Evolutionary conservation across 2,888 invertebrate genomes (phyloP).

Genomic region (Caenorhabditis angaria): DNA sequence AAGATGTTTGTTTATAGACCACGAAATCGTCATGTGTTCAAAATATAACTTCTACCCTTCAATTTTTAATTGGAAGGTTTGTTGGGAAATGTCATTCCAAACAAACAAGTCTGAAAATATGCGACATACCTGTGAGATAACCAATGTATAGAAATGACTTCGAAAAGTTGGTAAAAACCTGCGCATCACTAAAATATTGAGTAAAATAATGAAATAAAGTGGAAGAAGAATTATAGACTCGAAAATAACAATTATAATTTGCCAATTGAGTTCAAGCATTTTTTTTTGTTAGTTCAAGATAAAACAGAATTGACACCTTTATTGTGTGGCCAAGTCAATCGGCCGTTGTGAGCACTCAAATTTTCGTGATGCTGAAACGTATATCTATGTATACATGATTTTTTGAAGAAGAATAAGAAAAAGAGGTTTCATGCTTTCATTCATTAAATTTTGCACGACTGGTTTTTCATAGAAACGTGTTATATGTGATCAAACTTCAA

Average conservation of each 20-base stretch:
- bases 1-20: too few relatives aligned
- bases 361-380: not conserved
- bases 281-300: not conserved
- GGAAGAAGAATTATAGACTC: conserved; percentile 1
- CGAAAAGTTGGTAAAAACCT: not conserved
- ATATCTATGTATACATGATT: not conserved
- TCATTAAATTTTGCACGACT: too few relatives aligned
- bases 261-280: conserved; percentile 1
- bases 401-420: too few relatives aligned
- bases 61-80: not conserved
- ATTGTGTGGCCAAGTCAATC: not conserved
- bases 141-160: conserved; percentile 1
- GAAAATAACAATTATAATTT: not conserved
- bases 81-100: too few relatives aligned
- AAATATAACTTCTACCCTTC: too few relatives aligned
- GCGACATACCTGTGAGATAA: conserved; percentile 7
- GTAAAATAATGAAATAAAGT: not conserved
- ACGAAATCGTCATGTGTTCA: too few relatives aligned
- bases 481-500: too few relatives aligned
- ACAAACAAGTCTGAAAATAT: too few relatives aligned
- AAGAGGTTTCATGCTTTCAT: too few relatives aligned
- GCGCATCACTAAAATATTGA: not conserved
- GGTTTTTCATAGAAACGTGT: too few relatives aligned
- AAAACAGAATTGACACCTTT: too few relatives aligned
- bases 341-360: not conserved